Percentiles rank a stretch among this genome's conserved stretches.
These are phyloP conservation scores for Corbicula japonica DNA, from an alignment of 2,888 invertebrate species.

Conservation along the genomic window DNA sequence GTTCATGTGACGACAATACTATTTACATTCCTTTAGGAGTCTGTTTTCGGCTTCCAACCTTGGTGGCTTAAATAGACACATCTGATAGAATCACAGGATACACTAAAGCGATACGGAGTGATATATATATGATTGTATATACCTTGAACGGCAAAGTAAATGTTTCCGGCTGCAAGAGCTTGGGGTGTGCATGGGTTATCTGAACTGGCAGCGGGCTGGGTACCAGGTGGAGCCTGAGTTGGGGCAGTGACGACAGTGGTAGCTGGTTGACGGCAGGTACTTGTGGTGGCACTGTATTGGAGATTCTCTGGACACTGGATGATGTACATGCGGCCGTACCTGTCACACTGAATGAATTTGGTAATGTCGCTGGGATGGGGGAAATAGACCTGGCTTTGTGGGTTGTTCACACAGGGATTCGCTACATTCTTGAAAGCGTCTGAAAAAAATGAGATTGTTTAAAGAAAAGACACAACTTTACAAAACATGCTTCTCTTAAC, in stretches of 20 bases:
- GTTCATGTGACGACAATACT: too few relatives aligned
- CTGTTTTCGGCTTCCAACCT: too few relatives aligned
- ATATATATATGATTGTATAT: too few relatives aligned
- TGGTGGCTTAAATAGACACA: too few relatives aligned
- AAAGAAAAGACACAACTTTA: too few relatives aligned
- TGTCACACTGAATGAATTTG: constrained; percentile 79
- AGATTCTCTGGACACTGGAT: constrained; percentile 75
- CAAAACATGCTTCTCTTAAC: too few relatives aligned
- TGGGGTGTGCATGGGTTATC: constrained; percentile 77
- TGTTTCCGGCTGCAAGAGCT: constrained; percentile 70
- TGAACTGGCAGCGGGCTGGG: not conserved
- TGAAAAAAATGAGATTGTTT: constrained; percentile 52
- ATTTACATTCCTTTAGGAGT: too few relatives aligned
- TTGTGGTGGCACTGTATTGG: constrained; percentile 61
- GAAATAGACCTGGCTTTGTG: constrained; percentile 67
- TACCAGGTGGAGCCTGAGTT: constrained; percentile 4
- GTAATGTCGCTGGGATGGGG: constrained; percentile 74
- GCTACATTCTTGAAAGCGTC: constrained; percentile 73
- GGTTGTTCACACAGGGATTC: constrained; percentile 73
- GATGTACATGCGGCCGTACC: constrained; percentile 76
- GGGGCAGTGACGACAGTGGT: constrained; percentile 4
- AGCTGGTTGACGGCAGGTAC: constrained; percentile 48
- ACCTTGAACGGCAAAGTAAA: constrained; percentile 76
- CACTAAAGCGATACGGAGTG: too few relatives aligned
- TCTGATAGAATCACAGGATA: too few relatives aligned